Base-by-base conservation (phyloP, 1,140 invertebrate species). In the Drosophila baimaii region DNA sequence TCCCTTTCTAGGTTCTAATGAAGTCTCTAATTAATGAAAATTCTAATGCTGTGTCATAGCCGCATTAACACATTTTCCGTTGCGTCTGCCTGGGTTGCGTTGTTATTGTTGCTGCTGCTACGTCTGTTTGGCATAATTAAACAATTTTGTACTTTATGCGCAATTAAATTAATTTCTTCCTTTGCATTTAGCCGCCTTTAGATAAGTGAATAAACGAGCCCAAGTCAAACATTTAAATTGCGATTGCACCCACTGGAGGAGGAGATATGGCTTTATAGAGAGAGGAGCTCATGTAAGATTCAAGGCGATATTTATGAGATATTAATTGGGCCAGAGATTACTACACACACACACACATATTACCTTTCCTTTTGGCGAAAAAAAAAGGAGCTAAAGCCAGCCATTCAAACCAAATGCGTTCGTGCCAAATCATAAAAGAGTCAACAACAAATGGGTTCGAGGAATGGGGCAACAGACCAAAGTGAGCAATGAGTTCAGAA, bases 151-250 rank as follows among this genome's bases (percentile, higher is more conserved):
- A 73, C 81, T 82, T 88, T 79, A 83, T 84, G 80, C 84, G 79
- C 84, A 83, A 89, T 88, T 89, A 88, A 89, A 74, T 88, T 83
- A 89, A 88, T 88, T 86, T 89, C 44, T 71, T 61, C 63, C 65
- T 71, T 85, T 86, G 86, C 76, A 66, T 49, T 73, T 77, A 74
- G 80, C 83, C 83, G 83, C 52, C 82, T 72, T 54, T 54, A 54
- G 84, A 88, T 88, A 88, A 88, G 80, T 78, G 76, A 73, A 86
- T 86, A 86, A 82, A 86, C 83, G 85, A 77, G 83, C 83, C 83
- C 85, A 86, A 88, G 70, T 49, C 77, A 83, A 88, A 88, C 84
- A 90, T 81, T 89, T 84, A 84, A 78, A 79, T 88, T 83, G 83
- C 77, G 84, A 79, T 86, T 79, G 68, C 79, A 57, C 65, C 69